These are phyloP conservation scores for Leptoteleia sp. DNA, from an alignment of 1,140 invertebrate genomes.

Conservation along the genomic window DNA sequence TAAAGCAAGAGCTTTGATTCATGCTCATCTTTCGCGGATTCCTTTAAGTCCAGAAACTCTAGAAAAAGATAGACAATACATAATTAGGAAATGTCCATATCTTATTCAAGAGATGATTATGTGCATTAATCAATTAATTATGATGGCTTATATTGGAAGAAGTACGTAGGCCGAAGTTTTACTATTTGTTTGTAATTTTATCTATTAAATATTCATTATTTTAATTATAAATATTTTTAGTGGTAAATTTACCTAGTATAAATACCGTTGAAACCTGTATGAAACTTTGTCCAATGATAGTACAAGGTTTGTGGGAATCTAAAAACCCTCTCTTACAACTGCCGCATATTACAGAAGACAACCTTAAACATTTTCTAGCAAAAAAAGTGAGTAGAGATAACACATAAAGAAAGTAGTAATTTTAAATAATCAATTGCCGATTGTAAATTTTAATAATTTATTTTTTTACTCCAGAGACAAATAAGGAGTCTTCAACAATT, in stretches of 20 bases:
- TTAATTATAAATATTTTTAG: no score
- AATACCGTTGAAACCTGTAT: slow-evolving; percentile 99
- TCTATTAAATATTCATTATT: slow-evolving; percentile 42
- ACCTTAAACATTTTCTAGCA: slow-evolving; percentile 93
- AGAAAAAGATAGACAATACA: slow-evolving; percentile 92
- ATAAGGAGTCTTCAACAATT: slow-evolving; percentile 94
- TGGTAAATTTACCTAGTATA: slow-evolving; percentile 91
- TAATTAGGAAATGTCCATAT: slow-evolving; percentile 96
- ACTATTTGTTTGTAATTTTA: slow-evolving; percentile 3
- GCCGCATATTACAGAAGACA: slow-evolving; percentile 96
- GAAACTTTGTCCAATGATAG: slow-evolving; percentile 97
- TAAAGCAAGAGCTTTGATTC: slow-evolving; percentile 95
- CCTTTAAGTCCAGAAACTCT: slow-evolving; percentile 90
- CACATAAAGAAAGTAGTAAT: no score
- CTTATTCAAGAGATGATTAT: slow-evolving; percentile 99
- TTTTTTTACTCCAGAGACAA: slow-evolving; percentile 83
- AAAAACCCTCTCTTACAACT: slow-evolving; percentile 96
- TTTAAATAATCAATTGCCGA: no score
- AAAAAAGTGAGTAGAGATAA: slow-evolving; percentile 89
- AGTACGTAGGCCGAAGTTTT: slow-evolving; percentile 82
- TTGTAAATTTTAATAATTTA: no score
- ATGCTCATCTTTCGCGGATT: slow-evolving; percentile 95
- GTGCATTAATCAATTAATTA: slow-evolving; percentile 95
- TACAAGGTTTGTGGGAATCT: slow-evolving; percentile 97
- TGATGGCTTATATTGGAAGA: slow-evolving; percentile 94